phyloP scores from a whole-genome alignment of 53 echinoderm and acorn worm genomes.

The Holothuria scabra region DNA sequence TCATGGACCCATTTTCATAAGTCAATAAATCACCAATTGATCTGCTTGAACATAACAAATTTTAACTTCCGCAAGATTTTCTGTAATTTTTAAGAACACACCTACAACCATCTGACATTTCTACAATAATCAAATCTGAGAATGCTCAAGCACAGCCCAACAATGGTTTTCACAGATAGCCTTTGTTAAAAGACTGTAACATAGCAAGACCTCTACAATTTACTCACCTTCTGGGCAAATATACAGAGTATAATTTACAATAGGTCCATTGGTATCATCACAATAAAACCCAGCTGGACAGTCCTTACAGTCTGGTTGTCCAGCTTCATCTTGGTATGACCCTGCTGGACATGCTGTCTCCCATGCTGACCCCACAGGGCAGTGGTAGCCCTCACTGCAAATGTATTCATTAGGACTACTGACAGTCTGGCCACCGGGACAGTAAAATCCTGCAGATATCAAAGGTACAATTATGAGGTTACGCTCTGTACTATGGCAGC shows the following conservation, averaged over 20 bases:
- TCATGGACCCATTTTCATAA: too few relatives aligned
- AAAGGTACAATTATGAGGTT: not conserved
- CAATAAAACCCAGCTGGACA: conserved; percentile 96
- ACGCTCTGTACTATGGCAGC: too few relatives aligned
- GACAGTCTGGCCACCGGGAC: conserved; percentile 85
- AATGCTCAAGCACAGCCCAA: too few relatives aligned
- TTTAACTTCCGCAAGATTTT: too few relatives aligned
- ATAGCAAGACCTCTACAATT: too few relatives aligned
- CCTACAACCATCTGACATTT: too few relatives aligned
- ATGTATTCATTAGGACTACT: conserved; percentile 82
- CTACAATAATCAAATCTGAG: too few relatives aligned
- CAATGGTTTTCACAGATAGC: too few relatives aligned
- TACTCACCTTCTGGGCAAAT: conserved; percentile 90
- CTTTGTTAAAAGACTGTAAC: too few relatives aligned
- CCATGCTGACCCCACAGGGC: conserved; percentile 72
- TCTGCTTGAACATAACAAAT: too few relatives aligned
- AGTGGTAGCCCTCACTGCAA: conserved; percentile 91
- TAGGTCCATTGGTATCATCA: conserved; percentile 78
- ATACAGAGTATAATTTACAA: conserved; percentile 84
- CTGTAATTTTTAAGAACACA: too few relatives aligned
- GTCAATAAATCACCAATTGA: too few relatives aligned
- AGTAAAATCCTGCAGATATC: conserved; percentile 79
- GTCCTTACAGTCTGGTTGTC: conserved; percentile 85
- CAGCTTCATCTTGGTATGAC: conserved; percentile 82
- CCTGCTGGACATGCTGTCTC: conserved; percentile 88